Evolutionary conservation across 2,797 vertebrate genomes (phyloP).

Genomic region (Siniperca scherzeri): DNA sequence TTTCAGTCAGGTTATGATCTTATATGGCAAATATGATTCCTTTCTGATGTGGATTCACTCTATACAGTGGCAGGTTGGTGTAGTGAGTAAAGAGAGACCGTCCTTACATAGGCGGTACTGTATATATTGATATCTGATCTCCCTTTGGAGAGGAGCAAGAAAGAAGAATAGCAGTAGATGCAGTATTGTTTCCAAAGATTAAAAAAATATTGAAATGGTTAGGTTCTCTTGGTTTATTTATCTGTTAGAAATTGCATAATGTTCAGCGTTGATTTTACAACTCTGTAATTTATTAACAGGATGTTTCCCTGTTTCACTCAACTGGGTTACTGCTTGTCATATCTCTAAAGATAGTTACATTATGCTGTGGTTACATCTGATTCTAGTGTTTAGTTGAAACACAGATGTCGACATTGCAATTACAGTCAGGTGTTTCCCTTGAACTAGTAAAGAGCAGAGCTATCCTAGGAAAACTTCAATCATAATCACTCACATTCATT

Average conservation of each 20-base stretch:
- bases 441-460: conserved; percentile 60
- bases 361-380: conserved; percentile 37
- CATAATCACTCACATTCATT: conserved; percentile 68
- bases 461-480: conserved; percentile 62
- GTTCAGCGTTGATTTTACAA: background rate
- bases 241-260: background rate
- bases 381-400: conserved; percentile 33
- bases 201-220: conserved; percentile 24
- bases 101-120: background rate
- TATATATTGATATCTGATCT: conserved; percentile 16
- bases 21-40: conserved; percentile 27
- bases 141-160: conserved; percentile 11
- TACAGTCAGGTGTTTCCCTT: conserved; percentile 72
- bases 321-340: conserved; percentile 14
- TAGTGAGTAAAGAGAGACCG: background rate
- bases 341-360: conserved; percentile 36
- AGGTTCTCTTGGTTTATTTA: conserved; percentile 25
- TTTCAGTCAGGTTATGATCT: conserved; percentile 23
- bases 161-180: conserved; percentile 3
- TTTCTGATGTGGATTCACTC: conserved; percentile 3
- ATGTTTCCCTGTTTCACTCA: conserved; percentile 22
- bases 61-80: conserved; percentile 18
- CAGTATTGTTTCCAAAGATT: background rate
- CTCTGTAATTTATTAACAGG: conserved; percentile 21
- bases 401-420: conserved; percentile 50